Base-by-base conservation (phyloP, 2,797 vertebrate genomes). In the Gymnothorax reevesii region DNA sequence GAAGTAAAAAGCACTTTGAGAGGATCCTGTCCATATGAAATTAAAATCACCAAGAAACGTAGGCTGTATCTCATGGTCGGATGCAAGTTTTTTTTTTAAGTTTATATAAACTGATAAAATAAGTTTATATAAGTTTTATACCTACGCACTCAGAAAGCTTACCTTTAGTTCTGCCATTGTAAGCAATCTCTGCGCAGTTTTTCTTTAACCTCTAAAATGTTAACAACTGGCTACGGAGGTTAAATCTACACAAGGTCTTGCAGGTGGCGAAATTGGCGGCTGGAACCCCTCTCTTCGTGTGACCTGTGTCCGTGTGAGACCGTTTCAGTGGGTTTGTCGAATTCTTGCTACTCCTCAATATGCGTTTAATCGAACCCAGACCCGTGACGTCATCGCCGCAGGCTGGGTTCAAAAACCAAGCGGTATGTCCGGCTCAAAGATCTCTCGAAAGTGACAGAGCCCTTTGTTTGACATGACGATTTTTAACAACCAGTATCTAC, bases 301-400 rank as follows among this genome's bases (percentile, higher is more conserved):
- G 33, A 42, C 80, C 57, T 83, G 88, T 42, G 27, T 60, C 62
- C 54, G 17, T 25, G 55, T 49, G 60, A 86, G 85, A 86, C 88
- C 10, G 60, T 52, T n/a, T 62, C 55, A 12, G 49, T 20, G 77
- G 88, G 82, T 86, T 84, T 89, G 94, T 57, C 90, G 92, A 91
- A 93, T 94, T 92, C 95, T 91, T 92, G 89, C 89, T 91, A 92
- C 95, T 96, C 88, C 93, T 92, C 94, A 92, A 95, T 95, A 69
- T 95, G 95, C 91, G 90, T 97, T 97, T 94, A 95, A 97, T 97
- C 96, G 96, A 94, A 90, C 22, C 83, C 91, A 87, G 87, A 90
- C 89, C 82, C 0, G 89, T 96, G 94, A 96, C 92, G 94, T 91
- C 92, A 92, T 86, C 8, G 15, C 42, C 2, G 64, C 64, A 4